Evolutionary conservation across 2,113 vertebrate species (phyloP), one percentile per base, ranked within the genome.

Genomic region (Glareola pratincola): DNA sequence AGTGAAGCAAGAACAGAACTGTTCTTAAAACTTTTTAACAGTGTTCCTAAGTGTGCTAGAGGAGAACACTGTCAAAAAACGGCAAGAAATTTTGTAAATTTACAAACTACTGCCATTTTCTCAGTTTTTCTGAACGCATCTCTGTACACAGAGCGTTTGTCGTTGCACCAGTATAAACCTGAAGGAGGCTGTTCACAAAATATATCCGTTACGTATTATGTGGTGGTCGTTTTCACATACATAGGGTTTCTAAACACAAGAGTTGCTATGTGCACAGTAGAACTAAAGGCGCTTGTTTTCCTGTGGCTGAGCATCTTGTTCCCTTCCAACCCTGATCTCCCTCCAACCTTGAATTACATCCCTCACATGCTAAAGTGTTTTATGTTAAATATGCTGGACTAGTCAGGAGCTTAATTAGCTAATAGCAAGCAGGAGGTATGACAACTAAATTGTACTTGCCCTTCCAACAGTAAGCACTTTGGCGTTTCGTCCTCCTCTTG

Each of bases 1-100:
- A 77, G 51, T 7, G 36, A 94, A 41, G 54, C 76, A 87, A 91
- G 69, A 85, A 78, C 50, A 29, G 57, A 96, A 69, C 62, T 30
- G 6, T 64, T 91, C 92, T 73, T 57, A 89, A 85, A 92, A 78
- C 57, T 87, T 79, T 57, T 72, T 51, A 24, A 1, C 45, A 56
- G 64, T 73, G 54, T 34, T 86, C 36, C 45, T 75, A 48, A 87
- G 62, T 27, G 15, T 79, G 69, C 63, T 83, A 51, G 67, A 86
- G 66, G 59, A 85, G 72, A 77, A 80, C 4, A 0, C n/a, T 43
- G 39, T 68, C 2, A 63, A 91, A 88, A 94, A 39, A 12, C 8
- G 6, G 14, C 54, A 36, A 74, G 53, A 59, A 64, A 54, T 66
- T n/a, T 14, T 41, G 62, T 41, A 45, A 37, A 41, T 89, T 81